Base-by-base conservation (phyloP, 2,888 invertebrate species). In the Galerucella nymphaeae region DNA sequence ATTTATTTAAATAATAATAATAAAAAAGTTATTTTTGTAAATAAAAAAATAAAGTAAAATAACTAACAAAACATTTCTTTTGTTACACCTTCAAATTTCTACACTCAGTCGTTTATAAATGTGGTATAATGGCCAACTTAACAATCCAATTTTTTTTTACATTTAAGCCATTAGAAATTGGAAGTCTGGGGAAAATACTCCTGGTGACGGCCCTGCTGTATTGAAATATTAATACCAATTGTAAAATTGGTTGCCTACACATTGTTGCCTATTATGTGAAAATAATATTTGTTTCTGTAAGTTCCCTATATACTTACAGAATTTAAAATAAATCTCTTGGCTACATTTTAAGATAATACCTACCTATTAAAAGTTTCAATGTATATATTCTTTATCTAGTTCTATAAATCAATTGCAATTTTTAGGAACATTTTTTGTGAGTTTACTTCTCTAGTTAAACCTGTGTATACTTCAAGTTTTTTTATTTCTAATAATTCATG, bases 1-100 rank as follows among this genome's bases (percentile, higher is more conserved):
- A 14, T 64, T 18, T 64, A 50, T 45, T 48, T 16, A 30, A 16
- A n/a, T 50, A 63, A 23, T 63, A 63, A 23, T 63, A 6, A 20
- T n/a, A 63, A 45, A 48, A 23, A 58, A 14, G 58, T 30, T 58
- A 58, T 58, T 58, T 58, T 58, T 58, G 18, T 64, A 64, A n/a
- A 63, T 20, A 48, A 50, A 64, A 64, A 50, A 64, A 30, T 45
- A 20, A 64, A 64, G 10, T 50, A 16, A 64, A 64, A 64, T 50
- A 3, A 64, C 45, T 45, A 64, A 42, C 45, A 53, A 30, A 8
- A 64, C 2, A 6, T 16, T 30, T 20, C 6, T 23, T 30, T 64
- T 50, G 53, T 64, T 64, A n/a, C 30, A 8, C 30, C 8, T 38
- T 9, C 30, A 9, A 38, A 9, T 38, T n/a, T n/a, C n/a, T n/a